Percentiles rank a stretch among this genome's conserved stretches.
phyloP scores from a whole-genome alignment of 2,888 invertebrate genomes.

The Calameuta idolon region DNA sequence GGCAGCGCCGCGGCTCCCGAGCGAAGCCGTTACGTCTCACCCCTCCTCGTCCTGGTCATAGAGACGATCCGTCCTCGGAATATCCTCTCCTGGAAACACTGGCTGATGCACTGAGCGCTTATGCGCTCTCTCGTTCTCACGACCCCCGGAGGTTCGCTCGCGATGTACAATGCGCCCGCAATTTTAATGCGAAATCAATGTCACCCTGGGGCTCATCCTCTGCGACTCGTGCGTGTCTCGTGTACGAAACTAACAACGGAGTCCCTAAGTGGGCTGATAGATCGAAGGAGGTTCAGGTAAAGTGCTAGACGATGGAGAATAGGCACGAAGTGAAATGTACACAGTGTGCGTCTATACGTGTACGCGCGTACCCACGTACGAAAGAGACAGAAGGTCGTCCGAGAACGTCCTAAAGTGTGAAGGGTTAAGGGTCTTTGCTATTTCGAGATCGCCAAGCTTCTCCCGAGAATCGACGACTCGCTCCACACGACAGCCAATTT shows the following conservation, averaged over 20 bases:
- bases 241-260: not conserved
- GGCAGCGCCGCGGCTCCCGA: not conserved
- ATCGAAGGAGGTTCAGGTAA: not conserved
- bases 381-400: not conserved
- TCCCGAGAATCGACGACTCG: conserved; percentile 6
- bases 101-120: conserved; percentile 16
- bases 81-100: not conserved
- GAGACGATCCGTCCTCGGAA: not conserved
- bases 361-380: not conserved
- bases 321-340: too few species aligned
- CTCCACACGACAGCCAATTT: conserved; percentile 6
- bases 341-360: not conserved
- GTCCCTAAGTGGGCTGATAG: not conserved
- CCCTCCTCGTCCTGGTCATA: not conserved
- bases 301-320: not conserved
- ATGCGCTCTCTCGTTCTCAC: conserved; percentile 7
- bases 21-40: not conserved
- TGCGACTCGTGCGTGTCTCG: conserved; percentile 14
- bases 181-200: conserved; percentile 43
- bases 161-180: conserved; percentile 17
- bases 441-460: conserved; percentile 10
- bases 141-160: not conserved
- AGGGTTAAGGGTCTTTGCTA: conserved; percentile 18
- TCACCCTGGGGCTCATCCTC: conserved; percentile 29
- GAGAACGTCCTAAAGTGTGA: conserved; percentile 12